Percentiles rank a stretch among this genome's conserved stretches.
These are phyloP conservation scores for Nothobranchius furzeri DNA, from an alignment of 2,113 vertebrate genomes.

Conservation along the genomic window DNA sequence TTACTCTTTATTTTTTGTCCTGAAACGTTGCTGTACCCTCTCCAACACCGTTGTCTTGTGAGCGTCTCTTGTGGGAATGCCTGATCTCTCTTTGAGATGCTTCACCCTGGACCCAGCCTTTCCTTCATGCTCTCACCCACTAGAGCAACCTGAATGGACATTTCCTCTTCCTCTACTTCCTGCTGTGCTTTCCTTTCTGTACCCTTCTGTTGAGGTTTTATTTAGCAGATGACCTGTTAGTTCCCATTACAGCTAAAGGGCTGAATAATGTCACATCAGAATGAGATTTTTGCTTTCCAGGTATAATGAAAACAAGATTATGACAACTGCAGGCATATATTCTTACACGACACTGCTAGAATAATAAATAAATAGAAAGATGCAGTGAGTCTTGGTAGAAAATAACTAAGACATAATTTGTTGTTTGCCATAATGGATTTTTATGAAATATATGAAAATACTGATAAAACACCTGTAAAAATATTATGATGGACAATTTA, in stretches of 20 bases:
- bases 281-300: no score
- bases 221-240: conserved; percentile 13
- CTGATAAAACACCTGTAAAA: no score
- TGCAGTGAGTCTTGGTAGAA: no score
- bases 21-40: conserved; percentile 56
- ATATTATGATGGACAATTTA: no score
- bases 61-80: conserved; percentile 35
- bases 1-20: conserved; percentile 83
- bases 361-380: no score
- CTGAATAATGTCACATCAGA: background rate
- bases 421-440: no score
- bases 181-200: conserved; percentile 21
- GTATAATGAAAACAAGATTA: no score
- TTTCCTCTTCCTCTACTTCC: conserved; percentile 14
- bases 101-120: conserved; percentile 35
- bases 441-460: no score
- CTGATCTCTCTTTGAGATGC: conserved; percentile 22
- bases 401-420: no score
- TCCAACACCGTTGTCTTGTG: conserved; percentile 59
- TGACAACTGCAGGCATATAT: no score
- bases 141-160: conserved; percentile 24
- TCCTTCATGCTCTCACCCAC: background rate
- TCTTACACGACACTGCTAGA: no score
- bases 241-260: background rate
- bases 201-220: conserved; percentile 41